Conservation (phyloP, 2,797 vertebrate genomes). For the Pseudomugil gertrudae region DNA sequence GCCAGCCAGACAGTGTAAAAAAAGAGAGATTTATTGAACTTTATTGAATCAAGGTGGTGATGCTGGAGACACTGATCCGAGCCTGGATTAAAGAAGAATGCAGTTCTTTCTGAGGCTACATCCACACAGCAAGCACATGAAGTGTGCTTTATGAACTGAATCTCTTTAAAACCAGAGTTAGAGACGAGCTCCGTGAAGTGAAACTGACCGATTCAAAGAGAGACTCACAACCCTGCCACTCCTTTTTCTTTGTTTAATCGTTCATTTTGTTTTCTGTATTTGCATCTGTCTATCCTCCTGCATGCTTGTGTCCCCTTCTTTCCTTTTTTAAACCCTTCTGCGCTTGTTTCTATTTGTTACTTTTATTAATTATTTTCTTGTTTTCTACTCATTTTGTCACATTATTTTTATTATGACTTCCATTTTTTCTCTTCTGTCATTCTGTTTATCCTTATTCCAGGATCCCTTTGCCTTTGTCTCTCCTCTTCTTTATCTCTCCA, state of each 20-base stretch:
- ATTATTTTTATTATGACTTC: not conserved
- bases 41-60: conserved; percentile 69
- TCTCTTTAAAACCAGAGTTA: not conserved
- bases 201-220: not conserved
- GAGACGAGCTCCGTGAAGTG: not conserved
- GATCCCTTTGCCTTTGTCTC: not conserved
- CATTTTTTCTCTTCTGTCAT: not conserved
- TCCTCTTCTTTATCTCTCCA: not conserved
- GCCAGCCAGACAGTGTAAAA: conserved; percentile 51
- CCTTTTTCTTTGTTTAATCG: not conserved
- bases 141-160: not conserved
- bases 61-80: conserved; percentile 37
- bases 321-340: not conserved
- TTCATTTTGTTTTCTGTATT: not conserved
- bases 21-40: conserved; percentile 46
- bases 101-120: conserved; percentile 1
- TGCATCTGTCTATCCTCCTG: not conserved
- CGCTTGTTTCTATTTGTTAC: not conserved
- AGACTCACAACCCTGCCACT: not conserved
- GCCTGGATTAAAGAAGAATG: conserved; percentile 27
- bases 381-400: not conserved
- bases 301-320: not conserved
- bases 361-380: too few species aligned
- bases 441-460: not conserved
- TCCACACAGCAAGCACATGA: not conserved